These are phyloP conservation scores for Dendrocopos noguchii DNA, from an alignment of 2,113 vertebrate genomes.

Conservation along the genomic window DNA sequence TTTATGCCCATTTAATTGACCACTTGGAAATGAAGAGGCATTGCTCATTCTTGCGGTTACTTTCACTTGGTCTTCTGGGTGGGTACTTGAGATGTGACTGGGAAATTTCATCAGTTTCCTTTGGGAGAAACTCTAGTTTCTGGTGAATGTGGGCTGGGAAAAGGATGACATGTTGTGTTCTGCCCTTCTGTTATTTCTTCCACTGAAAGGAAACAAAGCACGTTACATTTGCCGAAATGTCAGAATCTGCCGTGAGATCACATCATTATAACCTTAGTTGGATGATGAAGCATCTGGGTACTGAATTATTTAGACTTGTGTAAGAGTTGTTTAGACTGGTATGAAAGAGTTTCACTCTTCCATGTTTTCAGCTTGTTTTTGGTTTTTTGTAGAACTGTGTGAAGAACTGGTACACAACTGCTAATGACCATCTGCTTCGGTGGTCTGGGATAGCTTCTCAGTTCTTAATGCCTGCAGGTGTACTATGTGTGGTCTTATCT, in stretches of 20 bases:
- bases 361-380: not conserved
- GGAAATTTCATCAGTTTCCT: not conserved
- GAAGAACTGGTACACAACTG: not conserved
- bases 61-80: not conserved
- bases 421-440: not conserved
- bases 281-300: not conserved
- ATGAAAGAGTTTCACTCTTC: not conserved
- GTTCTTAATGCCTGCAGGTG: not conserved
- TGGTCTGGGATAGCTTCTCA: not conserved
- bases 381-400: not conserved
- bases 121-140: not conserved
- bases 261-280: not conserved
- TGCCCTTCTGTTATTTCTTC: not conserved
- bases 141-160: not conserved
- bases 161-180: not conserved
- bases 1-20: not conserved
- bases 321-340: not conserved
- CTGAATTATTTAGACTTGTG: not conserved
- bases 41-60: not conserved
- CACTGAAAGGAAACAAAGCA: not conserved
- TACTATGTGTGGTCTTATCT: no score
- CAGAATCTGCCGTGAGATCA: not conserved
- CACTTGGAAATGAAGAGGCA: not conserved
- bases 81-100: not conserved
- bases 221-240: not conserved